Conservation (phyloP, 2,113 vertebrate genomes). For the Apodemus sylvaticus region DNA sequence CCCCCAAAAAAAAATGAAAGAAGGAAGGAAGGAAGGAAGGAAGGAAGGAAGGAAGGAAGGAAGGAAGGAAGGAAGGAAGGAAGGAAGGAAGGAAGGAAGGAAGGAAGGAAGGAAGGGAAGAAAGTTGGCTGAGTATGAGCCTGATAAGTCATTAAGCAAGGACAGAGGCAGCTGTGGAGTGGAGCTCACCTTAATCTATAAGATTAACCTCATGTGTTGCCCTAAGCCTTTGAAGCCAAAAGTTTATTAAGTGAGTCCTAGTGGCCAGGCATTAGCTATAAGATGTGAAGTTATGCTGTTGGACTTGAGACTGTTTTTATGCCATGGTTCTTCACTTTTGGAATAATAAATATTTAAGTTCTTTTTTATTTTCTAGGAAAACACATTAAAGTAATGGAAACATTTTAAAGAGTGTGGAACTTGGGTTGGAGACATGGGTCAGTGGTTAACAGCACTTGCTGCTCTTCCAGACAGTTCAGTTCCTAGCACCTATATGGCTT, state of each 20-base stretch:
- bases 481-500: neutral
- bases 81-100: too few relatives aligned
- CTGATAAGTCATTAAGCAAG: neutral
- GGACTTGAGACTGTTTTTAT: neutral
- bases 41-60: accelerated
- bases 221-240: neutral
- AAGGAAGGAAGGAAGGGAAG: accelerated
- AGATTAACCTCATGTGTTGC: neutral
- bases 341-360: neutral
- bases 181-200: neutral
- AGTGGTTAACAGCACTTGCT: neutral
- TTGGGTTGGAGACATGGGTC: neutral
- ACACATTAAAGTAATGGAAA: neutral
- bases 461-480: neutral
- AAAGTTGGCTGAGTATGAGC: neutral
- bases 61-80: too few relatives aligned
- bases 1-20: too few relatives aligned
- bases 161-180: neutral
- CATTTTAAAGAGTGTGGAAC: neutral
- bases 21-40: too few relatives aligned
- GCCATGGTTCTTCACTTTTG: neutral
- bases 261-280: neutral
- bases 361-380: neutral
- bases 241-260: neutral
- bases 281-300: neutral